Percentiles rank a stretch among this genome's conserved stretches.
Conservation (phyloP, 2,888 invertebrate species). For the Myathropa florea region DNA sequence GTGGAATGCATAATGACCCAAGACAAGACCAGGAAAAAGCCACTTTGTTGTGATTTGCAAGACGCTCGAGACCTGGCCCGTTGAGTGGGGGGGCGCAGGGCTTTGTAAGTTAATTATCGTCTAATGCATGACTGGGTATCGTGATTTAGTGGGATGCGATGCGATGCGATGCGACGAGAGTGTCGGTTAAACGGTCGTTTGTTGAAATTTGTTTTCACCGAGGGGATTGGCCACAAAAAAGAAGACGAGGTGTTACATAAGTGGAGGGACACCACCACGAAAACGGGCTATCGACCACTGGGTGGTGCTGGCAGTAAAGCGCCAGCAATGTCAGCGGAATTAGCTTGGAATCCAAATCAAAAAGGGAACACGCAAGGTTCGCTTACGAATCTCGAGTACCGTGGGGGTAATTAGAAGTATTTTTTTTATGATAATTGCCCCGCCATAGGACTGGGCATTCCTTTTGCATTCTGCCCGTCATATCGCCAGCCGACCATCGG, state of each 20-base stretch:
- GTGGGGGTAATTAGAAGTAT: background rate
- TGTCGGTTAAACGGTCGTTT: slow-evolving; percentile 17
- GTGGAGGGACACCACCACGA: background rate
- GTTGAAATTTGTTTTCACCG: slow-evolving; percentile 4
- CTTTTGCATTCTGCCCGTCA: background rate
- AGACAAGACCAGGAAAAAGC: slow-evolving; percentile 28
- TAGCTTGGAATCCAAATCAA: background rate
- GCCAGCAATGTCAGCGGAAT: background rate
- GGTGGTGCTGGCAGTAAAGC: background rate
- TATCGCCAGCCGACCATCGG: background rate
- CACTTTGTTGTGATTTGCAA: slow-evolving; percentile 65
- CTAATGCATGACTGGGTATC: slow-evolving; percentile 58
- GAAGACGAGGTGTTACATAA: background rate
- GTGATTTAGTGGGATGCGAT: slow-evolving; percentile 31
- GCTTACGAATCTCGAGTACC: background rate
- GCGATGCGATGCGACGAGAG: background rate
- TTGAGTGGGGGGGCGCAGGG: background rate
- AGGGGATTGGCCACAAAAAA: background rate
- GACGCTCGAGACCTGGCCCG: background rate
- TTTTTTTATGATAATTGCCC: slow-evolving; percentile 4
- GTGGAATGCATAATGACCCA: slow-evolving; percentile 58
- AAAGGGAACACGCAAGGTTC: background rate
- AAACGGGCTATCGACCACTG: background rate
- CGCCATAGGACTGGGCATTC: background rate
- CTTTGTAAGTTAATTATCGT: slow-evolving; percentile 44